These are phyloP conservation scores for Sycophila sp. DNA, from an alignment of 1,140 invertebrate species.

Conservation along the genomic window DNA sequence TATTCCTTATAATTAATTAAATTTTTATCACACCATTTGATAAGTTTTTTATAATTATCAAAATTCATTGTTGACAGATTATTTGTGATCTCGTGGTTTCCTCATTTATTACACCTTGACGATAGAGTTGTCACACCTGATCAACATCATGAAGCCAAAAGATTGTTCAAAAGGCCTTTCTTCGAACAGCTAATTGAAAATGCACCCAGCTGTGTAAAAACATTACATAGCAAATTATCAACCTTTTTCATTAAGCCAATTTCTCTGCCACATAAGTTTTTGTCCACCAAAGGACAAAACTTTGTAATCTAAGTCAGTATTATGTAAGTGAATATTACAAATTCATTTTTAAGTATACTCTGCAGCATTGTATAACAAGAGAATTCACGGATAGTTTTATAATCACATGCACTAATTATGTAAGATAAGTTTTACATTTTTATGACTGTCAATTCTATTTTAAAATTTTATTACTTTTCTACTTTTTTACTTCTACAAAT, in stretches of 20 bases:
- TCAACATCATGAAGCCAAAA: slow-evolving; percentile 70
- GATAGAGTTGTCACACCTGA: slow-evolving; percentile 72
- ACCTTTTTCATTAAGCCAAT: slow-evolving; percentile 48
- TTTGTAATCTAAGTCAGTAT: slow-evolving; percentile 52
- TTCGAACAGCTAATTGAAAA: slow-evolving; percentile 61
- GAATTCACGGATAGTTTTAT: background rate
- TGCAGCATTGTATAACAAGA: background rate
- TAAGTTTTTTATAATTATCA: too few relatives aligned
- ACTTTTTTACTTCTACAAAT: too few relatives aligned
- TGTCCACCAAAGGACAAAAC: slow-evolving; percentile 42
- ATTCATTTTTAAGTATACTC: slow-evolving; percentile 18
- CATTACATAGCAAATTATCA: slow-evolving; percentile 51
- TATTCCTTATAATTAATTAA: slow-evolving; percentile 53
- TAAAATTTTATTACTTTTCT: too few relatives aligned
- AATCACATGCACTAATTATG: too few relatives aligned
- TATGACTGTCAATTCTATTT: too few relatives aligned
- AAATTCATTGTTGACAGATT: slow-evolving; percentile 61
- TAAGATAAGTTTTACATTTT: too few relatives aligned
- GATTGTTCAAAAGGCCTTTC: slow-evolving; percentile 71
- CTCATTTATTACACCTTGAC: slow-evolving; percentile 73
- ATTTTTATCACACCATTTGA: background rate
- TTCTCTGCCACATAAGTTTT: slow-evolving; percentile 39
- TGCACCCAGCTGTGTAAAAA: slow-evolving; percentile 54
- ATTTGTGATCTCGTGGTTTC: slow-evolving; percentile 77
- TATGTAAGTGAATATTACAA: slow-evolving; percentile 26